Evolutionary conservation across 1,140 invertebrate species (phyloP), one percentile per base, ranked within the genome.

Genomic region (Patella vulgata): DNA sequence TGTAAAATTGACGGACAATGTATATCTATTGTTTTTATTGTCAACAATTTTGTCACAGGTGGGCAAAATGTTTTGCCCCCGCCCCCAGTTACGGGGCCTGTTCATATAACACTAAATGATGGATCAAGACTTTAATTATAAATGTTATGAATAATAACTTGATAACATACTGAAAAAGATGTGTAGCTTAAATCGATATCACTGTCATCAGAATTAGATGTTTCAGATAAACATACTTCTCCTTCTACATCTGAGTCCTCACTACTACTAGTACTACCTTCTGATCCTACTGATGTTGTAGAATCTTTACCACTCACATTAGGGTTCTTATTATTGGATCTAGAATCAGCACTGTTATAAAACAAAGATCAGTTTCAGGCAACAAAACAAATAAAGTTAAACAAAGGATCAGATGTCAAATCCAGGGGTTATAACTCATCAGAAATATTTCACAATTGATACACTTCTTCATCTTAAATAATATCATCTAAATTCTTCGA

Each of bases 241-340:
- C 51, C 58, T 23, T 60, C 55, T 4, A 59, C 55, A 19, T 60
- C 55, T 8, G 57, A 62, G 44, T 71, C 69, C 14, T 71, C 68
- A 19, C 70, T 71, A 30, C 72, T 74, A 39, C 68, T 74, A 12
- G 60, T 63, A 46, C 72, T 75, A 9, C 63, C 73, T 17, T 75
- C 73, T 25, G 78, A 81, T 28, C 74, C 77, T 42, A 63, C 54
- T 2, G 81, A 82, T 14, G 73, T 65, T 44, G 78, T 76, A 0
- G 79, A 81, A 48, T 81, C 79, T 42, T 80, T 80, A 1, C 79
- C 81, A 63, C 67, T 73, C n/a, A 82, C 66, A 59, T 77, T 81
- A 1, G 79, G 81, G 66, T 79, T 81, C 12, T 70, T 56, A 44
- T 77, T 73, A 44, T 70, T 68, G 39, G 68, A 71, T 40, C 14